Evolutionary conservation across 2,888 invertebrate species (phyloP).

Genomic region (Oscheius sp.): DNA sequence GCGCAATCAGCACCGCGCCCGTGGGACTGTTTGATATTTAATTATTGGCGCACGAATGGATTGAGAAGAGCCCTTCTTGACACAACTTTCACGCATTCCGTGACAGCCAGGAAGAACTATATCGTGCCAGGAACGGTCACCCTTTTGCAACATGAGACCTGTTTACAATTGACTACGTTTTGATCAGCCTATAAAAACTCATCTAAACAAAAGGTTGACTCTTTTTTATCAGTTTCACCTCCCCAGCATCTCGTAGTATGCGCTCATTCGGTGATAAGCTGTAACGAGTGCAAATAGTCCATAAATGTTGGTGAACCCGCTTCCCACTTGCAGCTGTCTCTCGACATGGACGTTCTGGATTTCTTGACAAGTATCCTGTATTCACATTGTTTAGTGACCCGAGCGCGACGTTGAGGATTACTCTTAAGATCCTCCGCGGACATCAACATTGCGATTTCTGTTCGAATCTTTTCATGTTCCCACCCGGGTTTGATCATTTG

Average conservation of each 20-base stretch:
- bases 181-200: constrained; percentile 13
- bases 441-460: constrained; percentile 21
- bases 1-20: constrained; percentile 36
- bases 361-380: constrained; percentile 27
- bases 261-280: neutral
- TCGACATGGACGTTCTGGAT: constrained; percentile 25
- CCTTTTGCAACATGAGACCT: constrained; percentile 18
- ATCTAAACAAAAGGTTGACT: constrained; percentile 1
- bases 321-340: constrained; percentile 1
- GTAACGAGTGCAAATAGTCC: constrained; percentile 16
- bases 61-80: constrained; percentile 18
- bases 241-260: constrained; percentile 7
- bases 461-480: neutral
- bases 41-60: constrained; percentile 29
- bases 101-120: neutral
- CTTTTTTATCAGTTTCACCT: constrained; percentile 13
- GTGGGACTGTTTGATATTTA: constrained; percentile 38
- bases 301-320: constrained; percentile 8
- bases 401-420: constrained; percentile 34
- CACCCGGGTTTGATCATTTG: constrained; percentile 2
- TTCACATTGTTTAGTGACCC: constrained; percentile 40
- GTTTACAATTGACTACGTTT: constrained; percentile 16
- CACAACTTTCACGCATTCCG: constrained; percentile 27
- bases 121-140: constrained; percentile 1
- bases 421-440: constrained; percentile 36